phyloP scores from a whole-genome alignment of 2,113 vertebrate genomes.

The Danio rerio region GRCz12tu NC_133196.1:23643001-23643500 shows the following conservation, averaged over 20 bases:
- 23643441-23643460: slow-evolving; percentile 73
- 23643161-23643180: neutral
- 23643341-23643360: slow-evolving; percentile 73
- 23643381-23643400: slow-evolving; percentile 76
- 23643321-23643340: slow-evolving; percentile 38
- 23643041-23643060: too few species aligned
- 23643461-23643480: slow-evolving; percentile 75
- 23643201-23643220: neutral
- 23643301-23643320: neutral
- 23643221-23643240: neutral
- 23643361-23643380: slow-evolving; percentile 73
- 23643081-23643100: too few species aligned
- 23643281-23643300: slow-evolving; percentile 43
- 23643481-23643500: neutral
- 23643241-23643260: neutral
- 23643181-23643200: neutral
- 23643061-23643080: too few species aligned
- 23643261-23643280: neutral
- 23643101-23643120: neutral
- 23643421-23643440: slow-evolving; percentile 78
- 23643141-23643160: slow-evolving; percentile 7
- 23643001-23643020: too few species aligned
- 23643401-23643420: slow-evolving; percentile 78
- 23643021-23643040: too few species aligned
- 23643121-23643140: neutral